Evolutionary conservation across 1,140 invertebrate genomes (phyloP).

Genomic region (Lordiphosa mommai): DNA sequence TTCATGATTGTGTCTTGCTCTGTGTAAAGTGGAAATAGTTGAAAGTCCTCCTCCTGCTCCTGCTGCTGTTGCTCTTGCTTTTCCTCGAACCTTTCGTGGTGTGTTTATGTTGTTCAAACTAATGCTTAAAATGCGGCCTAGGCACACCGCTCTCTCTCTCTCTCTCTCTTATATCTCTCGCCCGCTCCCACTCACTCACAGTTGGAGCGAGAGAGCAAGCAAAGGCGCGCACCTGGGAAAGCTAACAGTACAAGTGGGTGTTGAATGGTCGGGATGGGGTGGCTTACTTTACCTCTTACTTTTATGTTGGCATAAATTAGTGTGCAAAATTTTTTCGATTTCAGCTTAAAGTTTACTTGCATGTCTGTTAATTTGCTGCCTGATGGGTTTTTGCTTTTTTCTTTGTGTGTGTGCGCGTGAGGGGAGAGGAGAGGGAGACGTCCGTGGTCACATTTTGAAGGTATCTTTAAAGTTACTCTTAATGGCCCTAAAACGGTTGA

Average conservation of each 20-base stretch:
- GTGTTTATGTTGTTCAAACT: constrained; percentile 76
- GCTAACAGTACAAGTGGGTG: constrained; percentile 37
- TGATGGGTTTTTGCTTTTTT: constrained; percentile 21
- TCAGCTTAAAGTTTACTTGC: constrained; percentile 32
- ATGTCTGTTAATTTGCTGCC: constrained; percentile 30
- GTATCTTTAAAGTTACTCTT: no score
- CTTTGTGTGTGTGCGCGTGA: neutral
- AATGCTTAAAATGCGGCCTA: constrained; percentile 77
- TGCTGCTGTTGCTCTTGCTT: neutral
- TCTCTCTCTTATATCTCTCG: no score
- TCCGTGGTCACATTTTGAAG: no score
- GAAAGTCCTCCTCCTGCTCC: neutral
- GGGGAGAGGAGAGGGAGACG: no score
- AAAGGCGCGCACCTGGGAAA: constrained; percentile 32
- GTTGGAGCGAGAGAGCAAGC: constrained; percentile 8
- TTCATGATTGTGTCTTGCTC: constrained; percentile 60
- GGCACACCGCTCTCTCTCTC: constrained; percentile 17
- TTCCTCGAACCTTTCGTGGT: constrained; percentile 2
- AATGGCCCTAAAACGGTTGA: no score
- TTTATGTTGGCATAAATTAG: constrained; percentile 50
- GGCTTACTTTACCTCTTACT: constrained; percentile 2
- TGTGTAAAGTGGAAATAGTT: constrained; percentile 6
- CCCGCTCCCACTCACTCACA: neutral
- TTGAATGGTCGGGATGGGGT: constrained; percentile 10
- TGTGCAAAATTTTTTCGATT: constrained; percentile 30